Base-by-base conservation (phyloP, 2,888 invertebrate genomes). In the Halictus ligatus region DNA sequence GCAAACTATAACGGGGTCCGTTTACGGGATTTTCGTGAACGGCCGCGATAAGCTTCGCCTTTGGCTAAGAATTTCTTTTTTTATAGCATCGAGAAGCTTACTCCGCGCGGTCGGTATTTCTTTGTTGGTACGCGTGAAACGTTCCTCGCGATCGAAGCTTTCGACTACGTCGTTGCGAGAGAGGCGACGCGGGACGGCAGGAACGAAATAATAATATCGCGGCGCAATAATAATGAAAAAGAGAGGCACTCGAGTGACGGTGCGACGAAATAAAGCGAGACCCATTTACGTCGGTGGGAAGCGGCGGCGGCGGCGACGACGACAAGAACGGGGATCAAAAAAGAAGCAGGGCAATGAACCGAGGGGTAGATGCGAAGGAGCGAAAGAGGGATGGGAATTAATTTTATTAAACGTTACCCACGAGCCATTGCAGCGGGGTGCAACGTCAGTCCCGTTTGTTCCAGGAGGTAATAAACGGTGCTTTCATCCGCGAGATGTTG, bases 401-500 rank as follows among this genome's bases (percentile, higher is more conserved):
- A 89, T 91, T 91, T 91, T 88, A 90, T 89, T 88, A 91, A 89
- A 90, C 86, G 87, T 83, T 86, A 89, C 80, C 89, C 82, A 80
- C 86, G 85, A 85, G 86, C 87, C 85, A 89, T 86, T 90, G 86
- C 83, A 87, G 75, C 81, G 75, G 80, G 83, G 73, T 29, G 81
- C 86, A 87, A 84, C 78, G 80, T 74, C 84, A 72, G 75, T 81
- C 75, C 83, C 87, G 89, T 91, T 91, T 91, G 89, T 90, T 90
- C 86, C 90, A 80, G 82, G 74, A 87, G 89, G 89, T 91, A 91
- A 91, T 91, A 91, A 91, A 91, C 91, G 91, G 86, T 76, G 86
- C 88, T 88, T 91, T 91, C 91, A 91, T 90, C 86, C 87, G 87
- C 89, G 91, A 90, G 91, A 90, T 90, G 89, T 91, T 88, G 89